Base-by-base conservation (phyloP, 2,888 invertebrate genomes). In the Drosophila putrida region DNA sequence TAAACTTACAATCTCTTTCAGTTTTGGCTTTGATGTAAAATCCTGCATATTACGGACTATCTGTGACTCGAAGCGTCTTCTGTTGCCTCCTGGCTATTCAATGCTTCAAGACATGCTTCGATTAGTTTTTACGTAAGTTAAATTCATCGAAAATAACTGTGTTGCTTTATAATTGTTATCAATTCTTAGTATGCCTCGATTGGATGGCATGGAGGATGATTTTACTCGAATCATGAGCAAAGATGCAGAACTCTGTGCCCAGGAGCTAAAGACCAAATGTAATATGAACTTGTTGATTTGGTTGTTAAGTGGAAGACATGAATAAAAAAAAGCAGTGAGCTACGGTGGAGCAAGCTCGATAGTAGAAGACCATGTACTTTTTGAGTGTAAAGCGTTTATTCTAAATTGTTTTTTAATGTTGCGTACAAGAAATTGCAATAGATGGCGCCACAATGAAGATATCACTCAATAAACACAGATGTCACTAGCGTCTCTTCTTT, bases 41-140 rank as follows among this genome's bases (percentile, higher is more conserved):
- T 84, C 90, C 3, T 96, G 96, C 86, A 91, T 96, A 43, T 91
- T 95, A 65, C 93, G 95, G 75, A 94, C 95, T 66, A 94, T 96
- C 66, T 96, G 96, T 83, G 96, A 96, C 79, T 94, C 95, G 1
- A 94, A 93, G 75, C 91, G 92, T 31, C 92, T 94, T 74, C 90
- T 95, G 41, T 93, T 94, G 49, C 93, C 94, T 0, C 94, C 93
- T 6, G 95, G 95, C 27, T 93, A 93, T 79, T 95, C 95, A 2
- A 93, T 96, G 80, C 93, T 95, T 25, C 95, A 95, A 71, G 96
- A 96, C 88, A 91, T 96, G 77, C 85, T 96, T 33, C 93, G 95
- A 63, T 93, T 94, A 25, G 90, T 96, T 73, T 95, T 96, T 73
- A 94, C 94, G 96, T 96, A 82, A 91, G 93, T 82, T 49, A 20